phyloP scores from a whole-genome alignment of 64 coral and sea anemone species.

The Pocillopora damicornis region DNA sequence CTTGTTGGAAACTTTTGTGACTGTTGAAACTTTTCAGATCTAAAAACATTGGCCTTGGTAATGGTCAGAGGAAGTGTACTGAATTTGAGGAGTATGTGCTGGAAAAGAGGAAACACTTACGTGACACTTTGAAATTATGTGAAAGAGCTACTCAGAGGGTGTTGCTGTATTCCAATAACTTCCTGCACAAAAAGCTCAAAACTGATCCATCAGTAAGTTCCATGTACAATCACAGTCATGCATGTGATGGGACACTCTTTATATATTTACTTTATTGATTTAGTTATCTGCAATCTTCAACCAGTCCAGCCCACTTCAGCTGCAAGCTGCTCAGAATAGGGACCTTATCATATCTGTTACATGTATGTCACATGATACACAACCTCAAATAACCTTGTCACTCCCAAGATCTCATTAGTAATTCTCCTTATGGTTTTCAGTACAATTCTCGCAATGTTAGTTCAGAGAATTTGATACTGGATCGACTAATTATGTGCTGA shows the following conservation, averaged over 20 bases:
- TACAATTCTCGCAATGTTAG: too few species aligned
- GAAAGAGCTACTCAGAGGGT: conserved; percentile 93
- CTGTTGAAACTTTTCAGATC: conserved; percentile 35
- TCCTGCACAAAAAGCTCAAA: conserved; percentile 97
- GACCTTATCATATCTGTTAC: too few species aligned
- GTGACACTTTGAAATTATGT: conserved; percentile 70
- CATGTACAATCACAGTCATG: neutral
- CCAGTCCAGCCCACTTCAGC: too few species aligned
- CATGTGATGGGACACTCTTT: neutral
- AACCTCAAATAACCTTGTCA: too few species aligned
- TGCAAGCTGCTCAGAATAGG: too few species aligned
- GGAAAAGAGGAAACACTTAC: conserved; percentile 72
- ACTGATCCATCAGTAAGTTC: conserved; percentile 84
- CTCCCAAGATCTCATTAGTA: too few species aligned
- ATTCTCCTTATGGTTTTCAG: too few species aligned
- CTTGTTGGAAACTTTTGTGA: neutral
- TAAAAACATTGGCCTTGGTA: conserved; percentile 95
- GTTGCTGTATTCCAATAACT: conserved; percentile 92
- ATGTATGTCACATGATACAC: too few species aligned
- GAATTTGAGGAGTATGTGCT: conserved; percentile 88
- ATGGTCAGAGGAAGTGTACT: conserved; percentile 95
- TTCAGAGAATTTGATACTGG: too few species aligned
- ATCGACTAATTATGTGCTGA: too few species aligned
- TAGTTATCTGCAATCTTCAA: too few species aligned
- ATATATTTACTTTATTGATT: neutral